phyloP scores from a whole-genome alignment of 1,140 invertebrate species.

The Adoxophyes honmai region DNA sequence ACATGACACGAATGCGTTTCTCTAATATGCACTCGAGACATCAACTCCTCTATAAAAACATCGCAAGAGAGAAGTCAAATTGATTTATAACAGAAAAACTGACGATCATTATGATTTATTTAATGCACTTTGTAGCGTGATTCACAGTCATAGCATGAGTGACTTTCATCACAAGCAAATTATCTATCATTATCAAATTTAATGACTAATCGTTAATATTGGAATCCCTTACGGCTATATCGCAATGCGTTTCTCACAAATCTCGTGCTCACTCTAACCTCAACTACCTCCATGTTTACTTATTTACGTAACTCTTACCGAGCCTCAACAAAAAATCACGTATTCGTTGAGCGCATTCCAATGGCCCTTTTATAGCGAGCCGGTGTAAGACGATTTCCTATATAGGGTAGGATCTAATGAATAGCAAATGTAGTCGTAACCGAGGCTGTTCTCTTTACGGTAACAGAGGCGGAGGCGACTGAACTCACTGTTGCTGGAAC shows the following conservation, averaged over 20 bases:
- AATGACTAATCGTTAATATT: background rate
- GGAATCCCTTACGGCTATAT: background rate
- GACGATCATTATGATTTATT: background rate
- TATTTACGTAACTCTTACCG: constrained; percentile 49
- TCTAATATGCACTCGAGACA: constrained; percentile 34
- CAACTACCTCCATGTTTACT: constrained; percentile 21
- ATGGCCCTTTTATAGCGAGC: constrained; percentile 37
- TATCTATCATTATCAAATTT: no score
- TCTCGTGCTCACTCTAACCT: background rate
- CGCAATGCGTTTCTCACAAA: constrained; percentile 1
- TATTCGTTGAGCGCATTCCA: constrained; percentile 34
- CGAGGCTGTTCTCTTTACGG: constrained; percentile 39
- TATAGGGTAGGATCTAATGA: constrained; percentile 60
- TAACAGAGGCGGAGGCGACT: constrained; percentile 18
- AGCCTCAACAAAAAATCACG: constrained; percentile 33
- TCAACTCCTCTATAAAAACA: constrained; percentile 24
- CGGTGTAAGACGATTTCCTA: constrained; percentile 41
- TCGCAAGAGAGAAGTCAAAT: background rate
- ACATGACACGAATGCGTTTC: constrained; percentile 46
- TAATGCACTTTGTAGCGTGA: background rate
- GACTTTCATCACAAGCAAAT: no score
- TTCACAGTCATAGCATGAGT: background rate
- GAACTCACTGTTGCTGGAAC: constrained; percentile 13
- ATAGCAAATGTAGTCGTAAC: constrained; percentile 48
- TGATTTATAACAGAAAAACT: background rate